Conservation (phyloP, 2,888 invertebrate genomes). For the Pterobdella sp. region DNA sequence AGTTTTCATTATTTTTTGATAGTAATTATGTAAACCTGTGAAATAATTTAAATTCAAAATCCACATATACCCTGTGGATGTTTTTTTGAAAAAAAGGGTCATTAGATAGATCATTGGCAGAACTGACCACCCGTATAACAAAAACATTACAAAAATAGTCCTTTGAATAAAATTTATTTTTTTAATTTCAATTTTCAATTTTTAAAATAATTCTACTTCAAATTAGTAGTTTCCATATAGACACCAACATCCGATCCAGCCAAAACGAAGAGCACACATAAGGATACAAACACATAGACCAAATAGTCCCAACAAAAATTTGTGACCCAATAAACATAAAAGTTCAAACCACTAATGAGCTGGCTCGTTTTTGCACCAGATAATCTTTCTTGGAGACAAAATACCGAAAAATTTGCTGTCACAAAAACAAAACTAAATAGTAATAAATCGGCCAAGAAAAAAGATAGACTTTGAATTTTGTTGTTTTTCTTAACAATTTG, state of each 20-base stretch:
- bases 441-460: slow-evolving; percentile 33
- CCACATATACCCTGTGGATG: slow-evolving; percentile 68
- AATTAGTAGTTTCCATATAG: slow-evolving; percentile 34
- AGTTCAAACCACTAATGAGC: slow-evolving; percentile 50
- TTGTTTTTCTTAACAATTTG: slow-evolving; percentile 23
- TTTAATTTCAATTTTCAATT: background rate
- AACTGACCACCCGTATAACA: slow-evolving; percentile 60
- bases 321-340: slow-evolving; percentile 51
- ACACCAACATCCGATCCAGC: slow-evolving; percentile 46
- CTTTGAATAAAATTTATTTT: slow-evolving; percentile 27
- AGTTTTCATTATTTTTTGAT: too few relatives aligned
- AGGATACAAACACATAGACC: slow-evolving; percentile 46
- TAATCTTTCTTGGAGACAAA: slow-evolving; percentile 61
- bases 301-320: slow-evolving; percentile 53
- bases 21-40: slow-evolving; percentile 61
- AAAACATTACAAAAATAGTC: slow-evolving; percentile 58
- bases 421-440: slow-evolving; percentile 48
- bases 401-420: slow-evolving; percentile 53
- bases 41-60: slow-evolving; percentile 66
- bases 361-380: slow-evolving; percentile 47
- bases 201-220: background rate
- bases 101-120: slow-evolving; percentile 63
- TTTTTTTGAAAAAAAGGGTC: slow-evolving; percentile 64
- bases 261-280: slow-evolving; percentile 47
- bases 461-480: slow-evolving; percentile 24